A percentile compares a stretch with the other conserved stretches of the same genome.
Evolutionary conservation across 2,797 vertebrate species (phyloP).

Genomic region (Craterocephalus amniculus): DNA sequence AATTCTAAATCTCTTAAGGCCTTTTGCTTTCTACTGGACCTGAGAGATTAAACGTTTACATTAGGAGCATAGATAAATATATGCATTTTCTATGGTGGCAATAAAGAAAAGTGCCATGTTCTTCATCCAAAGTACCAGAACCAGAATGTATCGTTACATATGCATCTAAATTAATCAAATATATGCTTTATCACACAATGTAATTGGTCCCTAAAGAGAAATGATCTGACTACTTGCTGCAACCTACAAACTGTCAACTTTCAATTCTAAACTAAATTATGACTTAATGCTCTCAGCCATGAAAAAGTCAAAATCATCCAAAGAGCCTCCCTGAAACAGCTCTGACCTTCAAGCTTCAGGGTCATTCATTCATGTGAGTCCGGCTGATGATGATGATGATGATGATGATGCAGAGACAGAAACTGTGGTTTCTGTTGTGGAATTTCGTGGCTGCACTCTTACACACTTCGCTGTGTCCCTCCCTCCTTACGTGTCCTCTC

Average conservation of each 20-base stretch:
- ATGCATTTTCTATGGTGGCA: conserved; percentile 50
- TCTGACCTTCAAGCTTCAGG: conserved; percentile 34
- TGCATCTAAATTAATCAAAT: conserved; percentile 53
- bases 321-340: conserved; percentile 50
- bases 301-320: conserved; percentile 29
- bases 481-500: conserved; percentile 71
- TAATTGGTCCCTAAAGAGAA: conserved; percentile 78
- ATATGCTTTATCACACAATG: conserved; percentile 46
- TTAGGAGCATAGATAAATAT: conserved; percentile 58
- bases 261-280: conserved; percentile 43
- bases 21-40: conserved; percentile 60
- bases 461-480: conserved; percentile 57
- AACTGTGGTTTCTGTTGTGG: conserved; percentile 26
- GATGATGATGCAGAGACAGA: conserved; percentile 26
- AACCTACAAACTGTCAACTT: conserved; percentile 38
- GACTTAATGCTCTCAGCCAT: conserved; percentile 39
- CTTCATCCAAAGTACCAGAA: conserved; percentile 43
- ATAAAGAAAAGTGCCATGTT: conserved; percentile 47
- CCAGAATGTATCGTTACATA: conserved; percentile 37
- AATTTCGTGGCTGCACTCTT: conserved; percentile 65
- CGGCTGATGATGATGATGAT: conserved; percentile 34
- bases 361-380: conserved; percentile 63
- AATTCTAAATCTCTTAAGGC: conserved; percentile 52
- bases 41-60: conserved; percentile 67
- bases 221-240: conserved; percentile 2